Conservation (phyloP, 2,113 vertebrate genomes). For the Thinocorus orbignyianus region DNA sequence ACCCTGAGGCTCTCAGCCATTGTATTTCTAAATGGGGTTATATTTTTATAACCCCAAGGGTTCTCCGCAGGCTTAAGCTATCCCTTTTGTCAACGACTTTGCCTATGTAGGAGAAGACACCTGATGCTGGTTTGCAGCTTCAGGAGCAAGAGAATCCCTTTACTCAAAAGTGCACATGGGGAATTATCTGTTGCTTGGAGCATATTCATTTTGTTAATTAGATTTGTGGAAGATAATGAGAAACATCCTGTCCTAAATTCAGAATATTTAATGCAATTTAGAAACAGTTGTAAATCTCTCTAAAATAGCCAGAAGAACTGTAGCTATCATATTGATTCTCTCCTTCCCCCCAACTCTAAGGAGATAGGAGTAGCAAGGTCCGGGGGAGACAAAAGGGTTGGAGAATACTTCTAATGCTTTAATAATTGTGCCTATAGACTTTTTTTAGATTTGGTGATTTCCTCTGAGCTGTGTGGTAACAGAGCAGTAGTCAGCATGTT, state of each 20-base stretch:
- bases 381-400: rapidly evolving
- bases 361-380: background rate
- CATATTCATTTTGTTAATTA: conserved; percentile 40
- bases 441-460: background rate
- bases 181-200: conserved; percentile 4
- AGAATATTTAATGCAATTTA: background rate
- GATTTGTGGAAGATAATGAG: conserved; percentile 25
- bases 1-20: background rate
- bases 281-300: background rate
- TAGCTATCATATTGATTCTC: background rate
- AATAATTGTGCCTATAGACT: background rate
- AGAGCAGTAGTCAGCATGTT: background rate
- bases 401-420: background rate
- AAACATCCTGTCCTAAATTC: conserved; percentile 31
- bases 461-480: background rate
- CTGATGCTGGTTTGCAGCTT: background rate
- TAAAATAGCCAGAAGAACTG: background rate
- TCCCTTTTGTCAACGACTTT: background rate
- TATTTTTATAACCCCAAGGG: background rate
- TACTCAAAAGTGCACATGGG: background rate
- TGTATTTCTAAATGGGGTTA: background rate
- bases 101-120: background rate
- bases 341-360: background rate
- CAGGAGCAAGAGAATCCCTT: background rate
- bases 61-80: background rate